Evolutionary conservation across 2,888 invertebrate species (phyloP), one percentile per base, ranked within the genome.

Genomic region (Pandemis heparana): DNA sequence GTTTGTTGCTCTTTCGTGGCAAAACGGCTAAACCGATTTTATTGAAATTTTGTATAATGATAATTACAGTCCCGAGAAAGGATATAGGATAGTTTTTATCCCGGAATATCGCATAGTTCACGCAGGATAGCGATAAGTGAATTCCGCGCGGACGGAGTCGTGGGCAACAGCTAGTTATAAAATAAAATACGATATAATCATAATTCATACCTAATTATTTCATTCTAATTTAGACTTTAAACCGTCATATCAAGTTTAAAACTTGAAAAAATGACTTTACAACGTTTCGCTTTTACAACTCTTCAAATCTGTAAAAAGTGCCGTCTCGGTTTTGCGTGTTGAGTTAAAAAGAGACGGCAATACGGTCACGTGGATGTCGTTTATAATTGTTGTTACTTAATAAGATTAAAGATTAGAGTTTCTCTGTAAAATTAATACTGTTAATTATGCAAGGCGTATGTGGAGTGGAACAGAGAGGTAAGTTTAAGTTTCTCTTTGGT

Each of bases 391-490:
- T 51, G 62, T 72, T 72, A 72, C 72, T 72, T 67, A 72, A 67
- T 60, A 38, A 61, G 72, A 72, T 72, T 71, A 71, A 72, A 68
- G 61, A 63, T 67, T 63, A 67, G 23, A 60, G 70, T 70, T 75
- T 75, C 75, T 48, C 69, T 48, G 69, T 60, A 1, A 51, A 60
- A 48, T 64, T 65, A 61, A 65, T 32, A 51, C 48, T 48, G 69
- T 78, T 80, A 83, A 84, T 83, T 84, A 84, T 82, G 82, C 83
- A 81, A 82, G 80, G 46, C 18, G 60, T 68, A 83, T 84, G 75
- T 79, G 79, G 83, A 84, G 79, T 83, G 82, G 79, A 84, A 83
- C 82, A 69, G 72, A 78, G 80, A 82, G 82, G 77, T 76, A 75
- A 77, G 78, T 84, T 80, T 76, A 75, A 77, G 78, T 84, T 80